phyloP scores from a whole-genome alignment of 1,140 invertebrate species.

The Cyrtorhinus lividipennis region DNA sequence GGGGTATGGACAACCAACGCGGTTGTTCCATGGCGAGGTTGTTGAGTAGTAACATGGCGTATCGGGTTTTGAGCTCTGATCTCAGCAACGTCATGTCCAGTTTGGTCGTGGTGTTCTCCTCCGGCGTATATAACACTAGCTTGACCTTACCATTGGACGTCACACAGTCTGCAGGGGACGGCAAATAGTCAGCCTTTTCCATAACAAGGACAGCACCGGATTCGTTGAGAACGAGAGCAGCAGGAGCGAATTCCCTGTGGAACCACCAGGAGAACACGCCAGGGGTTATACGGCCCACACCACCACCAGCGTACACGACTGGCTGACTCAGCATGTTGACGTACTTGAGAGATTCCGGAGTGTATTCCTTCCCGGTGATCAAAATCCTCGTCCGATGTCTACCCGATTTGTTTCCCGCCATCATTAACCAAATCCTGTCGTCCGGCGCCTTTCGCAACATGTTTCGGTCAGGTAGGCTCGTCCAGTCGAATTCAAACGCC shows the following conservation, averaged over 20 bases:
- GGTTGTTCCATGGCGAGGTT: slow-evolving; percentile 22
- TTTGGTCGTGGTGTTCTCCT: slow-evolving; percentile 27
- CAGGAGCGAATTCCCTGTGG: slow-evolving; percentile 35
- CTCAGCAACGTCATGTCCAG: slow-evolving; percentile 30
- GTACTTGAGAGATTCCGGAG: slow-evolving; percentile 33
- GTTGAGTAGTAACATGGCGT: slow-evolving; percentile 31
- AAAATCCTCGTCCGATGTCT: slow-evolving; percentile 35
- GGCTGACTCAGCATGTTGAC: slow-evolving; percentile 41
- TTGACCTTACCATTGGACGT: slow-evolving; percentile 32
- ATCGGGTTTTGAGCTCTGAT: slow-evolving; percentile 31
- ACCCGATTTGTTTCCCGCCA: slow-evolving; percentile 35
- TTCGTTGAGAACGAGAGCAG: slow-evolving; percentile 35
- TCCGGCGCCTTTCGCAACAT: slow-evolving; percentile 17
- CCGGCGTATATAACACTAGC: slow-evolving; percentile 25
- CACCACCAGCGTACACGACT: slow-evolving; percentile 38
- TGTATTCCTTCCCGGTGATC: slow-evolving; percentile 35
- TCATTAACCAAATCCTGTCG: slow-evolving; percentile 35
- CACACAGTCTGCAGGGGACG: slow-evolving; percentile 30
- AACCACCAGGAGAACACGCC: slow-evolving; percentile 41
- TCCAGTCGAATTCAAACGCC: slow-evolving; percentile 34
- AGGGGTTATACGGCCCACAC: slow-evolving; percentile 33
- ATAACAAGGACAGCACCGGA: slow-evolving; percentile 33
- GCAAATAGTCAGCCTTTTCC: slow-evolving; percentile 31
- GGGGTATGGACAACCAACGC: slow-evolving; percentile 24
- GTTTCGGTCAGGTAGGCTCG: slow-evolving; percentile 32